A percentile compares a stretch with the other conserved stretches of the same genome.
These are phyloP conservation scores for Coluber constrictor DNA, from an alignment of 2,797 vertebrate species.

Conservation along the genomic window DNA sequence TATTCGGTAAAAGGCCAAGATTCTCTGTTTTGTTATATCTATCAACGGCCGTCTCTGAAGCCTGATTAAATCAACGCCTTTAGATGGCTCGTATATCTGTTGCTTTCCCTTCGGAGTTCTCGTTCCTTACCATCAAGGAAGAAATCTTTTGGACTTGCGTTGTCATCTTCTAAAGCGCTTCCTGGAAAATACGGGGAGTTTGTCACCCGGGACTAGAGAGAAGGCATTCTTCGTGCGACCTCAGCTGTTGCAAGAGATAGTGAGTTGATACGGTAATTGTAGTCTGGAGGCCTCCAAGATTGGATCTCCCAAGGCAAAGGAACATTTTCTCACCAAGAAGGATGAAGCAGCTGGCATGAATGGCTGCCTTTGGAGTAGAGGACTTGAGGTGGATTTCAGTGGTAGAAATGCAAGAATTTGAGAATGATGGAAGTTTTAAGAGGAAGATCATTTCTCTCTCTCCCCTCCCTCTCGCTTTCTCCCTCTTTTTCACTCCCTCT, in stretches of 20 bases:
- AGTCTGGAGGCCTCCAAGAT: neutral
- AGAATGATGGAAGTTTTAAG: neutral
- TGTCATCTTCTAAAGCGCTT: neutral
- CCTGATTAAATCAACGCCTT: neutral
- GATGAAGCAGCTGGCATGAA: neutral
- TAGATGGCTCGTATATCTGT: neutral
- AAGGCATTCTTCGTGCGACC: too few species aligned
- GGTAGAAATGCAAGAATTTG: neutral
- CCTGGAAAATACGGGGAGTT: neutral
- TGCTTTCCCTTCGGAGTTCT: neutral
- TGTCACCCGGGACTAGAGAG: neutral
- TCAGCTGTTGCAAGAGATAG: too few species aligned
- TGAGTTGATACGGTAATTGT: too few species aligned
- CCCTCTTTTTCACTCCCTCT: too few species aligned
- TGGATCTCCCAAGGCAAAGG: neutral
- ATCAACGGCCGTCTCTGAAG: neutral
- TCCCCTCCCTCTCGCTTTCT: too few species aligned
- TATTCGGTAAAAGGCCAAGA: neutral
- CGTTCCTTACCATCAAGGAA: neutral
- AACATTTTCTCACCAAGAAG: neutral
- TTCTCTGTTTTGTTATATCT: neutral
- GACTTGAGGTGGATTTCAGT: neutral
- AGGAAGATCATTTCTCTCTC: neutral
- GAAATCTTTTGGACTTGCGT: neutral
- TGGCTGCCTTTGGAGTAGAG: neutral